Base-by-base conservation (phyloP, 2,888 invertebrate genomes). In the Troides oblongomaculatus region DNA sequence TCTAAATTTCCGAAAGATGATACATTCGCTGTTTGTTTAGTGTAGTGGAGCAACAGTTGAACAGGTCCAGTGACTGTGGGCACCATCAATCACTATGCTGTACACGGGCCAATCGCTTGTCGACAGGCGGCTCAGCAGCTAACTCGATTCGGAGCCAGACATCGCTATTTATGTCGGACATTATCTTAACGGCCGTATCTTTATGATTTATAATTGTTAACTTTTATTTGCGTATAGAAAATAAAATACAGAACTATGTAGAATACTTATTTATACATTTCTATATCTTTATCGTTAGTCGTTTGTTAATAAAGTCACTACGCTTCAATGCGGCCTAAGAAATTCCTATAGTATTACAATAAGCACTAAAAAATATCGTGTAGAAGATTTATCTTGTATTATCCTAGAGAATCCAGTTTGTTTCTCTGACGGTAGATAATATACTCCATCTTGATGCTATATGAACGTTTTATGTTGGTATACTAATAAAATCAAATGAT, bases 11-110 rank as follows among this genome's bases (percentile, higher is more conserved):
- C 4, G 5, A n/a, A 7, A 53, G n/a, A 60, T 60, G 18, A 60
- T 25, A 61, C 39, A 10, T 39, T 61, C 61, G 1, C 25, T 25
- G n/a, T 39, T 36, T 23, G 23, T 66, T 18, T 18, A 39, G 17
- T 18, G 39, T 21, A 58, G 12, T 39, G 62, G 56, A 64, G 46
- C 69, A 69, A 69, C 69, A 69, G 69, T 56, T 69, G 69, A 56
- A 12, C 21, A n/a, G 25, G 69, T 69, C 64, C 56, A 56, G 25
- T 62, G 18, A 23, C 50, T 57, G 21, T 25, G 25, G 8, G 64
- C 25, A 53, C 53, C 64, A 69, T 69, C 69, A 69, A 69, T 69
- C 69, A 69, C 59, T 12, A 18, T 8, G 56, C 43, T 2, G 57
- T 7, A 62, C 18, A 23, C 57, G 62, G 43, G 67, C 67, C 67